Percentiles rank a stretch among this genome's conserved stretches.
These are phyloP conservation scores for Brachyhypopomus occidentalis DNA, from an alignment of 2,113 vertebrate species.

Conservation along the genomic window DNA sequence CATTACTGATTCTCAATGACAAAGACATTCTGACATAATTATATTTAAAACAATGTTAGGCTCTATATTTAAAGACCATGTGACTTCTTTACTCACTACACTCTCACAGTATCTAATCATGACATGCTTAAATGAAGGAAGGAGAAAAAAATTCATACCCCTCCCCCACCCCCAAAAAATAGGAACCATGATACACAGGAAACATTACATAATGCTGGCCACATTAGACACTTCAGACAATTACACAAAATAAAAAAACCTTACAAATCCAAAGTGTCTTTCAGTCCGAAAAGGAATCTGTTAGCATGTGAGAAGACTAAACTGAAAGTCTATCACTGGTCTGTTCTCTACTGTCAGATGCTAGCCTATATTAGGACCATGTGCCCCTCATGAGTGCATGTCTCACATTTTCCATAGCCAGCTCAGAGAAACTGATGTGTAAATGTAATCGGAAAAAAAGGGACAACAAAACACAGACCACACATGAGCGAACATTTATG, in stretches of 20 bases:
- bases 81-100: not conserved
- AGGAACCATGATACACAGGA: not conserved
- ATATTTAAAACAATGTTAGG: not conserved
- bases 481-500: not conserved
- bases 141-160: too few relatives aligned
- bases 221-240: not conserved
- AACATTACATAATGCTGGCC: not conserved
- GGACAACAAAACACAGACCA: slow-evolving; percentile 10
- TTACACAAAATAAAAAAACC: not conserved
- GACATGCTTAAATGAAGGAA: not conserved
- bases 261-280: too few relatives aligned
- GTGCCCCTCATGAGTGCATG: not conserved
- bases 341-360: slow-evolving; percentile 1
- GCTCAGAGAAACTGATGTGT: not conserved
- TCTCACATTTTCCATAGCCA: slow-evolving; percentile 42
- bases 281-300: too few relatives aligned
- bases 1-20: slow-evolving; percentile 12
- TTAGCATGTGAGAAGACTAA: too few relatives aligned
- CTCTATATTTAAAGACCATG: not conserved
- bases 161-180: not conserved
- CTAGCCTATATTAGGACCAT: slow-evolving; percentile 35
- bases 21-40: not conserved
- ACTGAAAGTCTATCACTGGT: not conserved
- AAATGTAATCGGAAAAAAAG: slow-evolving; percentile 8
- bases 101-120: not conserved